phyloP scores from a whole-genome alignment of 2,797 vertebrate genomes.

The Lepus oiostolus region DNA sequence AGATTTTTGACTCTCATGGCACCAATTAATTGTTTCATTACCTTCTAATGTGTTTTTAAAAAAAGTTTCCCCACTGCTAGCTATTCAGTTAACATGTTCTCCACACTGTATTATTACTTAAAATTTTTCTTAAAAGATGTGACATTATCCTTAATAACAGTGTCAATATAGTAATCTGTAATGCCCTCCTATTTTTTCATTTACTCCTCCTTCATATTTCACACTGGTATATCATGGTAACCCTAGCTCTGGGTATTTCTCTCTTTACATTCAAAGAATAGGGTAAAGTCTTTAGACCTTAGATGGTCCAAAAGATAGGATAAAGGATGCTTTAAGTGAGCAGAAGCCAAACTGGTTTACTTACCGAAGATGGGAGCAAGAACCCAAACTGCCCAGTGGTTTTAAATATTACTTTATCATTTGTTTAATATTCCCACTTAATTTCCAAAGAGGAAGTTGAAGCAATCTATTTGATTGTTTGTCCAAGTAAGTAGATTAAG shows the following conservation, averaged over 20 bases:
- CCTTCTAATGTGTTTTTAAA: background rate
- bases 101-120: background rate
- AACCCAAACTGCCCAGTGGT: background rate
- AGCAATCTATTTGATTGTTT: conserved; percentile 6
- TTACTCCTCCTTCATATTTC: conserved; percentile 24
- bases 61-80: background rate
- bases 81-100: background rate
- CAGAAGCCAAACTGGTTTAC: background rate
- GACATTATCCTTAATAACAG: conserved; percentile 25
- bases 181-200: background rate
- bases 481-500: conserved; percentile 53
- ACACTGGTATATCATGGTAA: background rate
- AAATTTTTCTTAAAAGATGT: conserved; percentile 37
- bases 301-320: background rate
- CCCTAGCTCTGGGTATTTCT: background rate
- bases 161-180: background rate
- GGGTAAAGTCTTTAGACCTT: background rate
- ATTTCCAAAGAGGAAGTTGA: conserved; percentile 64
- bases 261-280: background rate
- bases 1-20: background rate
- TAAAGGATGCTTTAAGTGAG: background rate
- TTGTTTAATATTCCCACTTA: conserved; percentile 51
- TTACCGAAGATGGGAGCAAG: background rate
- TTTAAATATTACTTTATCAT: conserved; percentile 44
- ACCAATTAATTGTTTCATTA: conserved; percentile 24